Evolutionary conservation across 2,888 invertebrate species (phyloP), one percentile per base, ranked within the genome.

Genomic region (Tetrapedia diversipes): DNA sequence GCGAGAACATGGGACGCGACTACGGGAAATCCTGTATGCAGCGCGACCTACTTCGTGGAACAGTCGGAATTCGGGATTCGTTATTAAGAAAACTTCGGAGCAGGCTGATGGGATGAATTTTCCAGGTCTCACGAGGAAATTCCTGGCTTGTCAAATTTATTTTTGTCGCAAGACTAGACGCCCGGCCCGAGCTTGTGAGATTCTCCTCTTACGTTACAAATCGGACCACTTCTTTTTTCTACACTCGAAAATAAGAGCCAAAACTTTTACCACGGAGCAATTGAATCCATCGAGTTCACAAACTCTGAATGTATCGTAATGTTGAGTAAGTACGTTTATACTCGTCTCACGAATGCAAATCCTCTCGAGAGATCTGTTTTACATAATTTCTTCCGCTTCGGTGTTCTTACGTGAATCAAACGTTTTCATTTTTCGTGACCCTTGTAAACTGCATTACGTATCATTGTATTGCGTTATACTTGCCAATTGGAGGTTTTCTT

Each of bases 31-130:
- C 81, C n/a, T n/a, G 65, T 56, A 68, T 74, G 70, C 77, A 56
- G 57, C 56, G 63, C 63, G 71, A 78, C 78, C 78, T 78, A 84
- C 72, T 84, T 80, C 57, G 65, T 7, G 67, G 49, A 77, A 77
- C 79, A 79, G 74, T 69, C 24, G 72, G 75, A 75, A 81, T 85
- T 77, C 70, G 56, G 67, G 75, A 76, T 84, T 69, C 79, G 77
- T 84, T 82, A 84, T 84, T 84, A 84, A 84, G 82, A 84, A 84
- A 84, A 83, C 64, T 83, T 79, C 54, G 65, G 24, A 49, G 71
- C 27, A 24, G 60, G 54, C 56, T 57, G 54, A 65, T 53, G 63
- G 66, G 70, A 83, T 77, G 76, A 79, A 81, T 83, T 83, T 82
- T 72, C 67, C 66, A 56, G 53, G 37, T 34, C 34, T 41, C 41